phyloP scores from a whole-genome alignment of 2,797 vertebrate genomes.

The Dromococcyx pavoninus region DNA sequence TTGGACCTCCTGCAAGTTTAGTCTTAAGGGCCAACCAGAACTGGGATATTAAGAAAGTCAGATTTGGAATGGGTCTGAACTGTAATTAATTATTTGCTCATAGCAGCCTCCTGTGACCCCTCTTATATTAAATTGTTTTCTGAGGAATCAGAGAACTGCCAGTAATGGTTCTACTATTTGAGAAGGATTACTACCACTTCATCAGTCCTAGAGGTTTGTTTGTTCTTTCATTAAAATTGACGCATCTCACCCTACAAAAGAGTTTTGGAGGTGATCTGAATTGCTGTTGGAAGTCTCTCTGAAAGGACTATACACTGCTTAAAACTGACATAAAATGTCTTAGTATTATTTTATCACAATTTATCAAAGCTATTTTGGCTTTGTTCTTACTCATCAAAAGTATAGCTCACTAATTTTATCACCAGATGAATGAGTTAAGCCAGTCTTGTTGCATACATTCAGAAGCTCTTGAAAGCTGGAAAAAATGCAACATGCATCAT shows the following conservation, averaged over 20 bases:
- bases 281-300: background rate
- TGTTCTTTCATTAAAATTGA: background rate
- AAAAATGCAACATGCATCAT: background rate
- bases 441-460: background rate
- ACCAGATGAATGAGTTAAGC: background rate
- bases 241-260: background rate
- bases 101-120: background rate
- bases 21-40: background rate
- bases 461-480: background rate
- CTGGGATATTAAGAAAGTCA: background rate
- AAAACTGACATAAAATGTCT: background rate
- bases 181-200: background rate
- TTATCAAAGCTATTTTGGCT: background rate
- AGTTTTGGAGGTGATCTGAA: background rate
- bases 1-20: background rate
- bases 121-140: background rate
- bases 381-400: background rate
- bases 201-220: background rate
- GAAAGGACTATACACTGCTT: background rate
- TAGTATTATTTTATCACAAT: background rate
- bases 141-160: background rate
- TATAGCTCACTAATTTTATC: background rate
- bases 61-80: background rate
- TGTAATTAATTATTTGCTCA: background rate
- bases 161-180: background rate